phyloP scores from a whole-genome alignment of 2,888 invertebrate species.

The Brenthis hecate region DNA sequence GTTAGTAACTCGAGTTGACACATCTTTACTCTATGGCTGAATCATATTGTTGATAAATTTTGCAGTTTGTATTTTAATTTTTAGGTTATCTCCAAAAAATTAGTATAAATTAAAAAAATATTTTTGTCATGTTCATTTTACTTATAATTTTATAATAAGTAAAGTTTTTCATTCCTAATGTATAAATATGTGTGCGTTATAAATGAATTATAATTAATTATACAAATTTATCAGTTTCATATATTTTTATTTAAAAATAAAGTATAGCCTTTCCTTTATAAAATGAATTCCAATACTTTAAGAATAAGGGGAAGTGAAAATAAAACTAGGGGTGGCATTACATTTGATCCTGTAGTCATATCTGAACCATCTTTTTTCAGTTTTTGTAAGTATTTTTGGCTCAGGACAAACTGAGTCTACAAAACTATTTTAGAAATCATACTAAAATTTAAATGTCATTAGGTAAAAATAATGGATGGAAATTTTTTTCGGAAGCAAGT shows the following conservation, averaged over 20 bases:
- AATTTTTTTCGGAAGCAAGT: conserved; percentile 49
- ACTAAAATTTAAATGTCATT: conserved; percentile 34
- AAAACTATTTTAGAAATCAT: not conserved
- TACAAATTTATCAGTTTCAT: not conserved
- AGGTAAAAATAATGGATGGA: conserved; percentile 44
- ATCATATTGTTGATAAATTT: no score
- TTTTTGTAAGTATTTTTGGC: conserved; percentile 13
- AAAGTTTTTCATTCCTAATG: no score
- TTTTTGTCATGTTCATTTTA: no score
- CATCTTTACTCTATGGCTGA: no score
- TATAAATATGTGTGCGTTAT: no score
- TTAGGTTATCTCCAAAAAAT: no score
- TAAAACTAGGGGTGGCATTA: conserved; percentile 51
- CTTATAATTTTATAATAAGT: no score
- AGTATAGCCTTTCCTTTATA: conserved; percentile 35
- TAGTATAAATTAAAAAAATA: no score
- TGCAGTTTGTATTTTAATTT: no score
- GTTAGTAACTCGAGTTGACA: no score
- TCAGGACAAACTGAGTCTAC: not conserved
- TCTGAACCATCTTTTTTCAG: conserved; percentile 35
- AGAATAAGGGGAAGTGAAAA: conserved; percentile 57
- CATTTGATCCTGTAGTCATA: conserved; percentile 51
- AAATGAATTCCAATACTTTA: conserved; percentile 45
- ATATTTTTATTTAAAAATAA: conserved; percentile 55
- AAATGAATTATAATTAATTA: no score